Percentiles rank a stretch among this genome's conserved stretches.
Evolutionary conservation across 2,797 vertebrate species (phyloP).

Genomic region (Mustela erminea): DNA sequence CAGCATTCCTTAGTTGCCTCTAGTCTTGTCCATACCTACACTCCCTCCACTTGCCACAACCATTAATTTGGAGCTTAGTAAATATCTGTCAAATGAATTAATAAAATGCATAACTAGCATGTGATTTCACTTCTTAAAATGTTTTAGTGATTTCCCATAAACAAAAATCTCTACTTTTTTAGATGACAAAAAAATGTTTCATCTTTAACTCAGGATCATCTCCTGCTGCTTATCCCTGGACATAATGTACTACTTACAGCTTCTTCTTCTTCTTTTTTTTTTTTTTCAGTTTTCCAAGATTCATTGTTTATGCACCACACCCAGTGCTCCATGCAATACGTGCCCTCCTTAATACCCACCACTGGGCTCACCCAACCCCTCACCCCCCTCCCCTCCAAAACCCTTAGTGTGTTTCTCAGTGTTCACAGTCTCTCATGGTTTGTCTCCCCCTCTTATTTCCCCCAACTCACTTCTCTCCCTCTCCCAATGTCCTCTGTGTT

Average conservation of each 20-base stretch:
- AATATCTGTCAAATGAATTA: not conserved
- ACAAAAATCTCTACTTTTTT: not conserved
- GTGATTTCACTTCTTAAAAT: not conserved
- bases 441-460: too few relatives aligned
- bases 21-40: not conserved
- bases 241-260: not conserved
- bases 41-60: not conserved
- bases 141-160: not conserved
- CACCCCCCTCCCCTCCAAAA: too few relatives aligned
- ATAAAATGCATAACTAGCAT: not conserved
- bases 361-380: too few relatives aligned
- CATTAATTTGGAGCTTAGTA: not conserved
- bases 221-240: not conserved
- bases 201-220: not conserved
- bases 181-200: not conserved
- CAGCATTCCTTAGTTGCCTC: not conserved
- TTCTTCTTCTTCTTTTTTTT: too few relatives aligned
- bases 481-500: too few relatives aligned
- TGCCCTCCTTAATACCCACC: too few relatives aligned
- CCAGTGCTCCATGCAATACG: too few relatives aligned
- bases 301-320: too few relatives aligned
- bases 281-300: too few relatives aligned
- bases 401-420: too few relatives aligned
- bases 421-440: too few relatives aligned
- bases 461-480: too few relatives aligned